Evolutionary conservation across 2,113 vertebrate genomes (phyloP).

Genomic region (Gopherus flavomarginatus): DNA sequence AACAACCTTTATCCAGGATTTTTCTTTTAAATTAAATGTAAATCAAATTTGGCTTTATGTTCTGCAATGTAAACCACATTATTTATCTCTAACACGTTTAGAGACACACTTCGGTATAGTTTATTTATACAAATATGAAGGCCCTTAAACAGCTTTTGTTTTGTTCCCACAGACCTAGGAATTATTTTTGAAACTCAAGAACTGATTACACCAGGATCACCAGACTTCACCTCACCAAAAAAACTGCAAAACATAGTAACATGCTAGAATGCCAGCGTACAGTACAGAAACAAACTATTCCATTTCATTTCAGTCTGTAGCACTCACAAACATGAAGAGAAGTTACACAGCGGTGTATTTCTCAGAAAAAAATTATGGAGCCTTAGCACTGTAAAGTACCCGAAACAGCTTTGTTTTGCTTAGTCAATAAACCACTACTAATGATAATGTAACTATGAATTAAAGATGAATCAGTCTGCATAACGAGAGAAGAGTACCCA

Average conservation of each 20-base stretch:
- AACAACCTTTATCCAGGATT: not conserved
- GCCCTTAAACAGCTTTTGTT: not conserved
- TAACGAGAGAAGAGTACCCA: constrained; percentile 29
- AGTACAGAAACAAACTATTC: not conserved
- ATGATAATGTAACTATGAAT: constrained; percentile 56
- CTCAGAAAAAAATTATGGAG: not conserved
- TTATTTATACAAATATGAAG: rapidly evolving
- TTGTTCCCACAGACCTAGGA: not conserved
- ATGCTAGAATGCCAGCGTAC: rapidly evolving
- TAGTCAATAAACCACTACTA: constrained; percentile 56
- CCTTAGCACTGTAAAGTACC: constrained; percentile 10
- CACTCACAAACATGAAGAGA: not conserved
- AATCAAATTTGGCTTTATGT: not conserved
- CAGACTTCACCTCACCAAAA: not conserved
- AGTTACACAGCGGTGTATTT: not conserved
- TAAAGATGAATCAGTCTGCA: constrained; percentile 62
- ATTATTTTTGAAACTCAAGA: not conserved
- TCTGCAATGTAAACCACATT: not conserved
- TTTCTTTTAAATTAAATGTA: not conserved
- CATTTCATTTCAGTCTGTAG: not conserved
- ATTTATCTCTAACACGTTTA: not conserved
- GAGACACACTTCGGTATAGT: not conserved
- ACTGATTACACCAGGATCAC: not conserved
- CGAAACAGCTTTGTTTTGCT: constrained; percentile 43
- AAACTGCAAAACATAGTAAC: not conserved